phyloP scores from a whole-genome alignment of 2,113 vertebrate species.

The Crotalus helleri region DNA sequence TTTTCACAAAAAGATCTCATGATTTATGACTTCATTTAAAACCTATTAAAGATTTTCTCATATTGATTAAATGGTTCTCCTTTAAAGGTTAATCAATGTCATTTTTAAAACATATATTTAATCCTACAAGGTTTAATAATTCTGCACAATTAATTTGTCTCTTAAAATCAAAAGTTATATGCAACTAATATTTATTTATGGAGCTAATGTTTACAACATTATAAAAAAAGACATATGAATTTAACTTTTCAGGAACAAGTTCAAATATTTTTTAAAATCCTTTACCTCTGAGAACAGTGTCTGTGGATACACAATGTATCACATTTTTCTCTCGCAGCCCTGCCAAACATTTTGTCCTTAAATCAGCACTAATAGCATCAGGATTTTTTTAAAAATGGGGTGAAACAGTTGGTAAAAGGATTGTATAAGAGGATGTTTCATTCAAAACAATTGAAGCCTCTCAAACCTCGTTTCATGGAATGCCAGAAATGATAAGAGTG shows the following conservation, averaged over 20 bases:
- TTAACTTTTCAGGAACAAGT: background rate
- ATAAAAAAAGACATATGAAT: background rate
- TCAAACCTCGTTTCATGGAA: background rate
- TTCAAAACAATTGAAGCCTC: background rate
- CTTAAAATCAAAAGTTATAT: background rate
- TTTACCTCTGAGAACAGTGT: background rate
- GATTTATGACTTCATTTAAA: constrained; percentile 72
- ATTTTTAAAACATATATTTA: constrained; percentile 61
- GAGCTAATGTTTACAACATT: background rate
- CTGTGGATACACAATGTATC: background rate
- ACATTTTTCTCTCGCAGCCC: background rate
- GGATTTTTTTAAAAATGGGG: too few species aligned
- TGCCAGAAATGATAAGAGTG: background rate
- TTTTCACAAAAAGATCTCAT: constrained; percentile 51
- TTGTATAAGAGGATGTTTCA: background rate
- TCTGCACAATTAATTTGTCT: constrained; percentile 21
- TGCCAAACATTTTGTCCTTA: background rate
- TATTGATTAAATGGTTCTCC: constrained; percentile 67
- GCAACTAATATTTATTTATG: rapidly evolving
- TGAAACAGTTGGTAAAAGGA: background rate
- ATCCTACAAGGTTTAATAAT: constrained; percentile 57
- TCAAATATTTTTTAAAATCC: background rate
- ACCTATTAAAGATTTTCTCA: constrained; percentile 67
- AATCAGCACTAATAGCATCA: background rate
- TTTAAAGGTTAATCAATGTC: constrained; percentile 67